Evolutionary conservation across 2,113 vertebrate genomes (phyloP), one percentile per base, ranked within the genome.

Genomic region (Aegotheles bennettii): DNA sequence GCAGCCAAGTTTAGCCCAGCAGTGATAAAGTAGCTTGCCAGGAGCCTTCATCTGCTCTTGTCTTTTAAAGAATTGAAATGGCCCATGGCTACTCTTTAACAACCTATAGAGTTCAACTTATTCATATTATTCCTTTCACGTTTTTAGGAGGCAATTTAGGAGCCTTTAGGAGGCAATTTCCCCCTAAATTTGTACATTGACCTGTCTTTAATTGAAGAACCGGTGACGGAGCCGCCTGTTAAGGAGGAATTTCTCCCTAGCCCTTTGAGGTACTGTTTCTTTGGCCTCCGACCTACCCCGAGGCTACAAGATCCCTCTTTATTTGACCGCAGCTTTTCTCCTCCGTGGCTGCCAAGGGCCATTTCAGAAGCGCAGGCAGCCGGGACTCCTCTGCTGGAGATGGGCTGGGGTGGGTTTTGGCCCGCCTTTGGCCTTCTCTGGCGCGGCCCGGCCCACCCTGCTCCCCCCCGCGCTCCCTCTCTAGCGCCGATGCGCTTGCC

Each of bases 401-500:
- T n/a, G n/a, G n/a, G n/a, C n/a, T n/a, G n/a, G n/a, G n/a, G n/a
- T n/a, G n/a, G n/a, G 42, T 42, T 42, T 71, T 69, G 74, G 48
- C 69, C 24, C 0, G 0, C 13, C 63, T 75, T 48, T 48, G 69
- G n/a, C 47, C 78, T 36, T 59, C 47, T 10, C 57, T 60, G 56
- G 43, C 28, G 7, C 0, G 24, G 56, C 26, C 7, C 23, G 24
- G 25, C 24, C 35, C 1, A 8, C 8, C 5, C 7, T 10, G 23
- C 54, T 36, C 43, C 35, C 33, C 15, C 0, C 24, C 11, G 6
- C 1, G 31, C 40, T 56, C 31, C 68, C 35, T 47, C 70, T 57
- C 40, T 25, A 48, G 56, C 20, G 3, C 26, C 2, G 31, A 9
- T 1, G 26, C n/a, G n/a, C n/a, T n/a, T n/a, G n/a, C n/a, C n/a